Conservation (phyloP, 2,888 invertebrate genomes). For the Balanococcus diminutus region DNA sequence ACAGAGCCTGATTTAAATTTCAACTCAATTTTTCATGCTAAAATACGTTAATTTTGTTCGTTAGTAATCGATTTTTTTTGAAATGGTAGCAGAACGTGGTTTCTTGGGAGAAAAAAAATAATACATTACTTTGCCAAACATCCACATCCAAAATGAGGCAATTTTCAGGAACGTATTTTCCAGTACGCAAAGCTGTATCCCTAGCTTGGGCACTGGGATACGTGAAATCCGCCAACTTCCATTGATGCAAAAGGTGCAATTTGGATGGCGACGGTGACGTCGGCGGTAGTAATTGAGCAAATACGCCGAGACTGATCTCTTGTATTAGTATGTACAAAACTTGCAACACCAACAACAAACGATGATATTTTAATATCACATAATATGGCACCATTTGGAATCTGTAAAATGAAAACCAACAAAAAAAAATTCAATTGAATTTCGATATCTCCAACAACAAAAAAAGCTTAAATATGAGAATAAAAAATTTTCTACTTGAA, state of each 20-base stretch:
- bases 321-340: neutral
- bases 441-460: no score
- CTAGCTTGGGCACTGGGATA: conserved; percentile 57
- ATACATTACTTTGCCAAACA: conserved; percentile 57
- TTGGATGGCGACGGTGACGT: conserved; percentile 55
- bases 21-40: no score
- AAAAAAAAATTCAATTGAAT: no score
- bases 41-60: no score
- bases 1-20: no score
- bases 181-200: conserved; percentile 57
- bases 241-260: conserved; percentile 60
- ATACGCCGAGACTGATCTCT: neutral
- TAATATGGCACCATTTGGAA: conserved; percentile 56
- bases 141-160: conserved; percentile 59
- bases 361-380: conserved; percentile 48
- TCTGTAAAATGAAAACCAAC: conserved; percentile 19
- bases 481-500: no score
- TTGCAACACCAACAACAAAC: conserved; percentile 32
- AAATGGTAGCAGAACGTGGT: neutral
- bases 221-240: conserved; percentile 58
- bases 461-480: no score
- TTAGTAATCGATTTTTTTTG: no score
- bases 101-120: neutral
- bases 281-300: conserved; percentile 15
- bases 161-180: conserved; percentile 58